These are phyloP conservation scores for Podargus strigoides DNA, from an alignment of 2,797 vertebrate species.

Conservation along the genomic window DNA sequence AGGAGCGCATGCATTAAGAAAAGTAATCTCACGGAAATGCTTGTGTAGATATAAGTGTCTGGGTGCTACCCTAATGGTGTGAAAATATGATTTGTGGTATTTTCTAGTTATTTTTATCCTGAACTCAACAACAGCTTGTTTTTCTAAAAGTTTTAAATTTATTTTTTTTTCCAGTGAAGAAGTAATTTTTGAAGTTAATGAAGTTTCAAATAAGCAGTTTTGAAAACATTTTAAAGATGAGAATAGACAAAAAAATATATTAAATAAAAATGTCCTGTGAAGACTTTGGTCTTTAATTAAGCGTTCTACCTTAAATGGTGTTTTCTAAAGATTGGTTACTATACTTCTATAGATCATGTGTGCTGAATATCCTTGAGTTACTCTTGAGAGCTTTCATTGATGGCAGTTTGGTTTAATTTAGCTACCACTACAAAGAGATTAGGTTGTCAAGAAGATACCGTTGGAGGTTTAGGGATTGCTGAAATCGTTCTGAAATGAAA, in stretches of 20 bases:
- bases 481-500: constrained; percentile 56
- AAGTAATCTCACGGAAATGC: neutral
- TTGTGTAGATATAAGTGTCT: neutral
- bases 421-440: constrained; percentile 46
- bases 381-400: constrained; percentile 40
- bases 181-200: neutral
- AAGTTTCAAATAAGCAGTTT: neutral
- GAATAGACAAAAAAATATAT: neutral
- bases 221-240: neutral
- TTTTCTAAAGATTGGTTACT: neutral
- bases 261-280: neutral
- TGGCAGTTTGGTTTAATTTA: constrained; percentile 63
- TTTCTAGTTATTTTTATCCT: neutral
- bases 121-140: neutral
- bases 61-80: neutral
- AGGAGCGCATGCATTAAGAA: neutral
- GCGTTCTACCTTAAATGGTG: neutral
- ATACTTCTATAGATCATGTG: neutral
- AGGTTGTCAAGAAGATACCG: constrained; percentile 44
- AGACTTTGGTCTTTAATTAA: neutral
- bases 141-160: neutral
- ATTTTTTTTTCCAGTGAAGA: neutral
- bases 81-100: neutral
- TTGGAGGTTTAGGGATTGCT: constrained; percentile 52
- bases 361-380: constrained; percentile 33